Evolutionary conservation across 2,113 vertebrate species (phyloP), one percentile per base, ranked within the genome.

Genomic region (Aramus guarauna): DNA sequence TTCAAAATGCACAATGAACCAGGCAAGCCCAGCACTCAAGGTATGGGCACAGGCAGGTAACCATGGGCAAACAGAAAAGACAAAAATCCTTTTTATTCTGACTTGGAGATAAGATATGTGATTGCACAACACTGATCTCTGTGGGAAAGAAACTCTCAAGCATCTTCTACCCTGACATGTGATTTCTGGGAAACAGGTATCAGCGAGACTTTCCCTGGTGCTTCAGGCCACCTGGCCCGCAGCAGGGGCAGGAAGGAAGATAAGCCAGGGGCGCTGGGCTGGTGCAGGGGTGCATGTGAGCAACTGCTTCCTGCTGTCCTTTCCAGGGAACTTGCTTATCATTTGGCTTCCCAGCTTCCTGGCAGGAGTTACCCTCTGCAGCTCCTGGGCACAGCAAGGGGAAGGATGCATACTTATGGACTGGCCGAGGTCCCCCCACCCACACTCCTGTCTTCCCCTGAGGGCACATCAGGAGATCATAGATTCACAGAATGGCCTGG

Each of bases 191-290:
- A 66, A 78, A 41, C 12, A 3, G 39, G 69, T 69, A 66, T 52
- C 1, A 0, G 34, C 2, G 3, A 5, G 36, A 58, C 20, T n/a
- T n/a, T 23, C 16, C 7, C 63, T 36, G 30, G 15, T 19, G 58
- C 62, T 9, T 34, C 45, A 14, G 85, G 11, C 3, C n/a, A 29
- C 36, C 43, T 12, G 60, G 43, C 13, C 34, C 1, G 8, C 0
- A 11, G 30, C 18, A 27, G 15, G 41, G 14, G 7, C 32, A 5
- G 23, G 59, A 19, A 72, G 8, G 18, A 12, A 11, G 19, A 34
- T 2, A 9, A 68, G 27, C 50, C 5, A 2, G 34, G 5, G 5
- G 60, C 0, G 11, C 48, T 39, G 55, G 55, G 22, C 9, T 3
- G 24, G 36, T 32, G 84, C 16, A 34, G 12, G 34, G 34, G 2